These are phyloP conservation scores for Pterocles gutturalis DNA, from an alignment of 2,113 vertebrate genomes.

Conservation along the genomic window DNA sequence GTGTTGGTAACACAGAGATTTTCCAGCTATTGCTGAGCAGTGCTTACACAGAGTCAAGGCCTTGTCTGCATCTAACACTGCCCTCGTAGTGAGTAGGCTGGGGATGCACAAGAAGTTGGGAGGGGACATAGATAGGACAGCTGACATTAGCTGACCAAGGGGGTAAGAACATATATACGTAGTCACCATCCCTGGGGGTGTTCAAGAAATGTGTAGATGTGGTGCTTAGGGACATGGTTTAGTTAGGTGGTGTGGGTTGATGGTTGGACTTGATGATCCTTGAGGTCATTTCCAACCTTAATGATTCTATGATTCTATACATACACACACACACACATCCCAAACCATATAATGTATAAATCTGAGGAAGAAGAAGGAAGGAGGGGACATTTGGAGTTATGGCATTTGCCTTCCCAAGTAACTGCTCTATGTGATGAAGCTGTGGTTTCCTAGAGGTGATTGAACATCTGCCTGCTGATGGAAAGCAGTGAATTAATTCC, in stretches of 20 bases:
- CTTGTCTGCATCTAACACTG: neutral
- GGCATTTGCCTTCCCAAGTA: accelerated
- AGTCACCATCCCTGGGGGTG: too few relatives aligned
- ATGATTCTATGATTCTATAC: too few relatives aligned
- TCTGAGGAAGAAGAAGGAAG: neutral
- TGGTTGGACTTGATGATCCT: too few relatives aligned
- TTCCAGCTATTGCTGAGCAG: neutral
- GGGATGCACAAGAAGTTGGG: neutral
- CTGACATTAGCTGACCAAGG: neutral
- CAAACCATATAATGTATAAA: neutral
- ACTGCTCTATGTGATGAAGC: accelerated
- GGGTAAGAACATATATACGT: neutral
- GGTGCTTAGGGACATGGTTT: too few relatives aligned
- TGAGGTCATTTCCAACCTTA: too few relatives aligned
- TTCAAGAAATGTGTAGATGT: too few relatives aligned
- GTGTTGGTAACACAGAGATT: neutral
- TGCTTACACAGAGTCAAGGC: neutral
- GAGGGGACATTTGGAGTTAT: accelerated
- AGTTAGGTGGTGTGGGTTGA: too few relatives aligned
- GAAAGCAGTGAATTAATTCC: too few relatives aligned
- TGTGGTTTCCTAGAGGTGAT: neutral
- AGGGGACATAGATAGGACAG: neutral
- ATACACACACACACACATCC: too few relatives aligned
- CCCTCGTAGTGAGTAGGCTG: accelerated
- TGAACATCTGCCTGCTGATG: too few relatives aligned